phyloP scores from a whole-genome alignment of 2,113 vertebrate species.

The Phoxinus phoxinus region DNA sequence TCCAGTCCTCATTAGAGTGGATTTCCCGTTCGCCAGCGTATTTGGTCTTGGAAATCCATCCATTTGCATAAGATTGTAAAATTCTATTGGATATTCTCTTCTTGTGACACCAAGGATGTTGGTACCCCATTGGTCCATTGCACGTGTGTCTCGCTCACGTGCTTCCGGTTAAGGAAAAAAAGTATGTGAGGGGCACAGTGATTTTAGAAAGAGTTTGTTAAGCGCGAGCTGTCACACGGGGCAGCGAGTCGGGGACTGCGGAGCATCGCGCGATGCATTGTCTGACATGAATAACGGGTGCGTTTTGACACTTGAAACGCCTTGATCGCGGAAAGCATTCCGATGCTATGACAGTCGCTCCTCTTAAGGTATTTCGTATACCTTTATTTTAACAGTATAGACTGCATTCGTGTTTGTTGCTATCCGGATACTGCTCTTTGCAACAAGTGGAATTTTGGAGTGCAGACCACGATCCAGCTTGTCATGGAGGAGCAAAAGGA shows the following conservation, averaged over 20 bases:
- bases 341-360: conserved; percentile 40
- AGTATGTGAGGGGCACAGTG: conserved; percentile 76
- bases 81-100: conserved; percentile 78
- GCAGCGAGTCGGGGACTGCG: conserved; percentile 70
- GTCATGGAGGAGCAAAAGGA: conserved; percentile 85
- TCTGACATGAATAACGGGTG: conserved; percentile 71
- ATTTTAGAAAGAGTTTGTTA: conserved; percentile 87
- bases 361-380: conserved; percentile 54
- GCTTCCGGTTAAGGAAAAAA: conserved; percentile 86
- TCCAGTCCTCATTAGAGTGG: conserved; percentile 37
- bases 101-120: conserved; percentile 73
- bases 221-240: conserved; percentile 86
- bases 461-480: conserved; percentile 67
- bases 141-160: conserved; percentile 87
- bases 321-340: conserved; percentile 40
- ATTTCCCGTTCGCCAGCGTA: conserved; percentile 36
- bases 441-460: conserved; percentile 80
- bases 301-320: conserved; percentile 74
- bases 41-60: conserved; percentile 40
- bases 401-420: conserved; percentile 41
- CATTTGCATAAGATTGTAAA: conserved; percentile 67
- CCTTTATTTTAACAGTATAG: conserved; percentile 38
- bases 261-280: conserved; percentile 76
- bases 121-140: conserved; percentile 78
- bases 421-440: conserved; percentile 69